phyloP scores from a whole-genome alignment of 1,140 invertebrate species.

The Drosophila nigromelanica region DNA sequence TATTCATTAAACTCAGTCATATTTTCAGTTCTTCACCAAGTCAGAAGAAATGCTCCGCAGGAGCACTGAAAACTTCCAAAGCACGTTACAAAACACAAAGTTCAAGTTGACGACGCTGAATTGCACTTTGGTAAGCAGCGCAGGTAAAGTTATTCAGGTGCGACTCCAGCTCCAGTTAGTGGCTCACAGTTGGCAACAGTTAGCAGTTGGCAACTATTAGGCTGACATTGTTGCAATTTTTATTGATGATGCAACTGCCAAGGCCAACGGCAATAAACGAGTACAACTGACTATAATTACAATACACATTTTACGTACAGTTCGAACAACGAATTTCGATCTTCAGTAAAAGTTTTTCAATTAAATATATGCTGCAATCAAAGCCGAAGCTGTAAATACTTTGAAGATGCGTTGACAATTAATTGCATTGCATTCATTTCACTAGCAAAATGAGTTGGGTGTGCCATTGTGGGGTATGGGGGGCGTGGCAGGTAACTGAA shows the following conservation, averaged over 20 bases:
- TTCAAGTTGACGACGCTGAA: constrained; percentile 72
- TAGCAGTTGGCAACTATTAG: constrained; percentile 29
- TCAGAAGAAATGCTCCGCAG: not conserved
- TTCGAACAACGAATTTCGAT: constrained; percentile 37
- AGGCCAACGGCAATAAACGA: constrained; percentile 23
- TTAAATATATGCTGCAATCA: constrained; percentile 65
- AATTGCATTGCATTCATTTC: constrained; percentile 63
- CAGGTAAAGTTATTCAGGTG: constrained; percentile 51
- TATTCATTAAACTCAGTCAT: not conserved
- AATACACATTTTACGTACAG: constrained; percentile 15
- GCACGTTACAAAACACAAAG: constrained; percentile 47
- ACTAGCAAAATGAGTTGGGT: constrained; percentile 44
- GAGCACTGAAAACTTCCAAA: constrained; percentile 10
- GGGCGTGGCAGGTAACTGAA: constrained; percentile 47
- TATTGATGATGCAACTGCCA: constrained; percentile 61
- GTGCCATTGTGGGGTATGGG: not conserved
- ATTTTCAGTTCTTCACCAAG: not conserved
- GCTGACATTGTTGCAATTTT: constrained; percentile 61
- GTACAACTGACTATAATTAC: constrained; percentile 49
- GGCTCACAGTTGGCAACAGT: constrained; percentile 13
- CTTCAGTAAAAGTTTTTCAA: constrained; percentile 61
- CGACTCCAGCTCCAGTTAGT: constrained; percentile 12
- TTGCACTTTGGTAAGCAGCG: constrained; percentile 64
- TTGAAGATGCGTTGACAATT: constrained; percentile 63
- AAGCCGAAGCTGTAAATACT: constrained; percentile 50